Evolutionary conservation across 1,140 invertebrate species (phyloP).

Genomic region (Maniola jurtina): DNA sequence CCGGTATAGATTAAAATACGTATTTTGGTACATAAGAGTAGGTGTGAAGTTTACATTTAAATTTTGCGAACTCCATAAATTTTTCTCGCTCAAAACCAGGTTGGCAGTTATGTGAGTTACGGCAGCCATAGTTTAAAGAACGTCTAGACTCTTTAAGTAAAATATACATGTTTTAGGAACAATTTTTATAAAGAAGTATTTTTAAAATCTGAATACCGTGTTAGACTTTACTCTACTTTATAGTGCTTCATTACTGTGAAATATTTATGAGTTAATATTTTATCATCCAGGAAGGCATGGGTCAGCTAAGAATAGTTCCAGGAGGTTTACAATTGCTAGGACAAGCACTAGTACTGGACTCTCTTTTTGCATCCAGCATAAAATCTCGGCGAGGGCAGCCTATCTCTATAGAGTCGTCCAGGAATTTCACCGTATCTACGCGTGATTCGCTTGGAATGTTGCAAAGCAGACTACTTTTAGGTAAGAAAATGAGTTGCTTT

Average conservation of each 20-base stretch:
- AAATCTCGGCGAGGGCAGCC: slow-evolving; percentile 90
- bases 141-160: slow-evolving; percentile 8
- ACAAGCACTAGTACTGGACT: slow-evolving; percentile 91
- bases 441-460: slow-evolving; percentile 87
- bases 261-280: slow-evolving; percentile 1
- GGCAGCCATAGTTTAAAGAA: slow-evolving; percentile 13
- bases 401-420: slow-evolving; percentile 91
- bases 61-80: slow-evolving; percentile 14
- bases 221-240: neutral
- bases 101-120: slow-evolving; percentile 14
- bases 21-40: neutral
- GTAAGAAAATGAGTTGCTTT: slow-evolving; percentile 63
- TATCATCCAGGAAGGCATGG: slow-evolving; percentile 92
- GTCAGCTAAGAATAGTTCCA: slow-evolving; percentile 92
- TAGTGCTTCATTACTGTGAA: neutral
- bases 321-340: slow-evolving; percentile 93
- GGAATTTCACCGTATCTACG: slow-evolving; percentile 93
- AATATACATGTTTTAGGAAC: neutral
- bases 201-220: neutral
- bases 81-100: slow-evolving; percentile 15
- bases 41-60: slow-evolving; percentile 12
- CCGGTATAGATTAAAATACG: too few relatives aligned
- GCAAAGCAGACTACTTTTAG: slow-evolving; percentile 90
- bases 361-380: slow-evolving; percentile 91
- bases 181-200: slow-evolving; percentile 8